These are phyloP conservation scores for Lysandra coridon DNA, from an alignment of 2,888 invertebrate genomes.

Conservation along the genomic window DNA sequence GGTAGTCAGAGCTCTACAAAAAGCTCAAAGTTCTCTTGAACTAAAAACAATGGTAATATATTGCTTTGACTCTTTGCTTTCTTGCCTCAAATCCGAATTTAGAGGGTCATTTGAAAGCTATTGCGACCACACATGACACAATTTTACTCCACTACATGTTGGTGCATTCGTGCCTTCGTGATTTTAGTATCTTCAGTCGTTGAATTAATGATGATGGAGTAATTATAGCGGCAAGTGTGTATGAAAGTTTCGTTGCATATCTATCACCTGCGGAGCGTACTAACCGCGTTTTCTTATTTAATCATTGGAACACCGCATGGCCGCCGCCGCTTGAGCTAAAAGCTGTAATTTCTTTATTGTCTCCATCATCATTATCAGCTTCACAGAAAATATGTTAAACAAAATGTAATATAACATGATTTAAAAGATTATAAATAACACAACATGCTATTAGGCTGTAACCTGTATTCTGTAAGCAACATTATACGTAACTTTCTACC, in stretches of 20 bases:
- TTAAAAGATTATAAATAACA: too few species aligned
- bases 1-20: too few species aligned
- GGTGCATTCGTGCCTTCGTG: too few species aligned
- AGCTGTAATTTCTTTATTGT: conserved; percentile 21
- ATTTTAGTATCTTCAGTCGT: neutral
- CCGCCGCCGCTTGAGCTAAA: neutral
- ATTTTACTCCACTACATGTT: too few species aligned
- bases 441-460: neutral
- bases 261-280: conserved; percentile 26
- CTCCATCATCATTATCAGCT: neutral
- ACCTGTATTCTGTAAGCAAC: too few species aligned
- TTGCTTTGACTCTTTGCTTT: too few species aligned
- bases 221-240: neutral
- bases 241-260: conserved; percentile 22
- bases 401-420: neutral
- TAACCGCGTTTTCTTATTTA: conserved; percentile 27
- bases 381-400: neutral
- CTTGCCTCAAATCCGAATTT: too few species aligned
- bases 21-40: too few species aligned
- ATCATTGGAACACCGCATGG: conserved; percentile 18
- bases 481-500: too few species aligned
- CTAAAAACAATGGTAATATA: too few species aligned
- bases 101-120: too few species aligned
- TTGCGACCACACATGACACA: too few species aligned
- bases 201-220: neutral